These are phyloP conservation scores for Eilema caniola DNA, from an alignment of 2,888 invertebrate genomes.

Conservation along the genomic window DNA sequence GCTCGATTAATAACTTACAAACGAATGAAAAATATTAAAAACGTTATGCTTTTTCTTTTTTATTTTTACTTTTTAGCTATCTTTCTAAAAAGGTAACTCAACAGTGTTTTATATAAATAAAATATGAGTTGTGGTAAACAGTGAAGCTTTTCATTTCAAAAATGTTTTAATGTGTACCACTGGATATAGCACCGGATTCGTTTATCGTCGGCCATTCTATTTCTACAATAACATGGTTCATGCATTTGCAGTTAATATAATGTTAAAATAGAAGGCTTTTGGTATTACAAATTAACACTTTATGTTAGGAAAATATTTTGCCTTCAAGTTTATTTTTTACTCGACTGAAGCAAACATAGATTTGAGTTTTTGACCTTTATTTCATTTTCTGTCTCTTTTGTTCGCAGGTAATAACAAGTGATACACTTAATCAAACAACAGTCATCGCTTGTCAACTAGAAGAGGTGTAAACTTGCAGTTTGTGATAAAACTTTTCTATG, in stretches of 20 bases:
- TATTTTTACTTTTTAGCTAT: too few relatives aligned
- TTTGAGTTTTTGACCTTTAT: too few relatives aligned
- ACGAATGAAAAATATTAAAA: too few relatives aligned
- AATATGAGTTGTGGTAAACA: too few relatives aligned
- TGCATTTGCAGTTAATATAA: neutral
- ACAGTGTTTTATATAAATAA: too few relatives aligned
- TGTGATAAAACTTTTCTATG: too few relatives aligned
- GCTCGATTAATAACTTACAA: neutral
- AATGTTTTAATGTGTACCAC: neutral
- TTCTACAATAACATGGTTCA: neutral
- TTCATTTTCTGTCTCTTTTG: neutral
- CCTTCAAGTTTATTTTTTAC: neutral
- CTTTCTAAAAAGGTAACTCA: too few relatives aligned
- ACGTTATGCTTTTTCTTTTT: too few relatives aligned
- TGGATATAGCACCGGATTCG: neutral
- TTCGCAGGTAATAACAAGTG: conserved; percentile 18
- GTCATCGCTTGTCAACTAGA: too few relatives aligned
- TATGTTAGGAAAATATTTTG: neutral
- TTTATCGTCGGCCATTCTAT: neutral
- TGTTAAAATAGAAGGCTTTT: neutral
- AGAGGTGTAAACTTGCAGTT: too few relatives aligned
- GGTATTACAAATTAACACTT: neutral
- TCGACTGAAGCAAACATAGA: neutral
- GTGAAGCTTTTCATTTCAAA: neutral
- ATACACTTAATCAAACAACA: neutral